Percentiles rank a stretch among this genome's conserved stretches.
Conservation (phyloP, 1,140 invertebrate species). For the Steinernema khuongi region DNA sequence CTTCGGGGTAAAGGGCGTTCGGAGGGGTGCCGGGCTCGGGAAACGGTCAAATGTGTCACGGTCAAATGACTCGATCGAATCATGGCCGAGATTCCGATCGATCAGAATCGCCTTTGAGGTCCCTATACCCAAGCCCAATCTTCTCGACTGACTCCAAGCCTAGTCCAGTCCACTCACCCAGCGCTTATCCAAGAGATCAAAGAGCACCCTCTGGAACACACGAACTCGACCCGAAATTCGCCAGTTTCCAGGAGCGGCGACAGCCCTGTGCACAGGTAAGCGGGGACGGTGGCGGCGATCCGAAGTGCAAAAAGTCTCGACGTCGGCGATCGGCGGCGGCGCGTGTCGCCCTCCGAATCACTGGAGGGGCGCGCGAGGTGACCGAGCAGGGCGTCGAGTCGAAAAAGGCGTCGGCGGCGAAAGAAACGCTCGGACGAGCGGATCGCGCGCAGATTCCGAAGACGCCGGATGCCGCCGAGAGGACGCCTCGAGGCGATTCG, state of each 20-base stretch:
- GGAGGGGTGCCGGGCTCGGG: no score
- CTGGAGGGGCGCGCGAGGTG: not conserved
- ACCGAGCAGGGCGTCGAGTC: not conserved
- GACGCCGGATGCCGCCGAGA: not conserved
- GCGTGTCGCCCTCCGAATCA: not conserved
- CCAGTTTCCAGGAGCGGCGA: not conserved
- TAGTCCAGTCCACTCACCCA: no score
- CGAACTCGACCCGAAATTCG: no score
- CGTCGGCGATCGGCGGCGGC: not conserved
- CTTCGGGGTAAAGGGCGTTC: no score
- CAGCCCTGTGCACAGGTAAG: not conserved
- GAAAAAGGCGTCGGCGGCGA: not conserved
- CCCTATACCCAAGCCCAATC: no score
- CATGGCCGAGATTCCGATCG: no score
- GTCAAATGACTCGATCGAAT: no score
- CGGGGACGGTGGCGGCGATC: not conserved
- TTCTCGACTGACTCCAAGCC: no score
- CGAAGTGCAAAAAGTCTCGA: slow-evolving; percentile 9
- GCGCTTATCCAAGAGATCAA: no score
- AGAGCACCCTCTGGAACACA: no score
- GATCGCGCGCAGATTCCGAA: not conserved
- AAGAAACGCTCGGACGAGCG: not conserved
- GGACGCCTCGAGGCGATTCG: slow-evolving; percentile 7
- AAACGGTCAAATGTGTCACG: no score
- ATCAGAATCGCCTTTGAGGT: no score